Conservation (phyloP, 1,140 invertebrate genomes). For the Euwallacea similis region DNA sequence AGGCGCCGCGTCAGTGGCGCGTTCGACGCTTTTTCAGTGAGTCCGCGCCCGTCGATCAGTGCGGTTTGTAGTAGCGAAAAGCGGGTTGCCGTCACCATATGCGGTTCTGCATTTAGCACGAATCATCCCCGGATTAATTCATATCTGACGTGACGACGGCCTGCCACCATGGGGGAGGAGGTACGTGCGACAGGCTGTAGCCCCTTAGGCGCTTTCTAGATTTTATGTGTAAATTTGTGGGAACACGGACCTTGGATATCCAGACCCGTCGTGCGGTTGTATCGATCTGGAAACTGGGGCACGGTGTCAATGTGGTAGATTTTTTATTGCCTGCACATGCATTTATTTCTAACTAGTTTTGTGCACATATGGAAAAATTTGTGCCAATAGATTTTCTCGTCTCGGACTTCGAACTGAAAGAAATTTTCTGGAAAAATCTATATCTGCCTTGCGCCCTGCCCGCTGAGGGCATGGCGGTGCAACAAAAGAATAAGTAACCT, state of each 20-base stretch:
- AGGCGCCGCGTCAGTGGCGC: slow-evolving; percentile 49
- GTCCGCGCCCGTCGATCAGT: slow-evolving; percentile 49
- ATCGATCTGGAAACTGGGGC: too few relatives aligned
- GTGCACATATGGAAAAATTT: too few relatives aligned
- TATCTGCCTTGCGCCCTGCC: slow-evolving; percentile 18
- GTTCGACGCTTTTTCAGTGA: slow-evolving; percentile 46
- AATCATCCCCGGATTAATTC: slow-evolving; percentile 38
- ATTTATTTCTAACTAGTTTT: too few relatives aligned
- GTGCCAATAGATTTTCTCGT: too few relatives aligned
- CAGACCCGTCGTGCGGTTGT: not conserved
- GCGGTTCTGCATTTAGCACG: slow-evolving; percentile 52
- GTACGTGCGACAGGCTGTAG: slow-evolving; percentile 20
- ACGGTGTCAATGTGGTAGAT: too few relatives aligned
- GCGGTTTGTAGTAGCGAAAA: slow-evolving; percentile 40
- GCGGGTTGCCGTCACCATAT: slow-evolving; percentile 39
- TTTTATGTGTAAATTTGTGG: slow-evolving; percentile 3
- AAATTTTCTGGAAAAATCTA: slow-evolving; percentile 16
- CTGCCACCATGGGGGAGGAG: slow-evolving; percentile 48
- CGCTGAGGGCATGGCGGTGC: not conserved
- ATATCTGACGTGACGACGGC: slow-evolving; percentile 35
- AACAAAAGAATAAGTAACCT: slow-evolving; percentile 7
- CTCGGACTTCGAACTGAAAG: too few relatives aligned
- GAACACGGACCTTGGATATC: not conserved
- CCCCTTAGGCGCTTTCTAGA: slow-evolving; percentile 8
- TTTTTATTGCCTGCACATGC: too few relatives aligned